A percentile compares a stretch with the other conserved stretches of the same genome.
Conservation (phyloP, 64 coral and sea anemone species). For the Astreopora myriophthalma region DNA sequence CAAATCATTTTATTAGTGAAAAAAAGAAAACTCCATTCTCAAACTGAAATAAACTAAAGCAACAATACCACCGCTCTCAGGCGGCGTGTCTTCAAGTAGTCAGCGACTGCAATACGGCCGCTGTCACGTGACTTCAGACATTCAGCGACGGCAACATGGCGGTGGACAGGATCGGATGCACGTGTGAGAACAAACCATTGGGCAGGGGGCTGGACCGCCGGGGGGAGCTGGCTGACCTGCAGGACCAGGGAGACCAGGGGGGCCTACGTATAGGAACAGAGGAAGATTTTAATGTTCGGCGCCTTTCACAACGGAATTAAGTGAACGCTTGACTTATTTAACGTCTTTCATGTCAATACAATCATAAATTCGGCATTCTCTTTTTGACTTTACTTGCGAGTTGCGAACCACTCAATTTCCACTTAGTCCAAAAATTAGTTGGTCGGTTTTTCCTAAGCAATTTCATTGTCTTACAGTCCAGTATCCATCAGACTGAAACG, state of each 20-base stretch:
- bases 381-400: no score
- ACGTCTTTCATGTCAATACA: no score
- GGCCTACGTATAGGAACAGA: neutral
- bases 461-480: no score
- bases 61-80: neutral
- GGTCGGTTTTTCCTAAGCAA: no score
- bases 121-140: constrained; percentile 10
- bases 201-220: constrained; percentile 19
- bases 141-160: constrained; percentile 50
- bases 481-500: no score
- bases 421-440: no score
- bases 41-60: constrained; percentile 40
- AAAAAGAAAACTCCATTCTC: constrained; percentile 48
- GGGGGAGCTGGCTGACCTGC: constrained; percentile 67
- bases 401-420: no score
- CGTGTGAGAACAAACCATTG: constrained; percentile 39
- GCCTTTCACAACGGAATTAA: no score
- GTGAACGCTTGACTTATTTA: no score
- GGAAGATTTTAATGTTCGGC: no score
- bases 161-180: constrained; percentile 55
- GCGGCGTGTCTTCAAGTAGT: constrained; percentile 20
- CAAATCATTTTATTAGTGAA: constrained; percentile 57
- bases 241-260: constrained; percentile 75
- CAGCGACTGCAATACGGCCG: constrained; percentile 16
- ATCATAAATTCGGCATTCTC: no score